Percentiles rank a stretch among this genome's conserved stretches.
Conservation (phyloP, 1,140 invertebrate genomes). For the Galleria mellonella region DNA sequence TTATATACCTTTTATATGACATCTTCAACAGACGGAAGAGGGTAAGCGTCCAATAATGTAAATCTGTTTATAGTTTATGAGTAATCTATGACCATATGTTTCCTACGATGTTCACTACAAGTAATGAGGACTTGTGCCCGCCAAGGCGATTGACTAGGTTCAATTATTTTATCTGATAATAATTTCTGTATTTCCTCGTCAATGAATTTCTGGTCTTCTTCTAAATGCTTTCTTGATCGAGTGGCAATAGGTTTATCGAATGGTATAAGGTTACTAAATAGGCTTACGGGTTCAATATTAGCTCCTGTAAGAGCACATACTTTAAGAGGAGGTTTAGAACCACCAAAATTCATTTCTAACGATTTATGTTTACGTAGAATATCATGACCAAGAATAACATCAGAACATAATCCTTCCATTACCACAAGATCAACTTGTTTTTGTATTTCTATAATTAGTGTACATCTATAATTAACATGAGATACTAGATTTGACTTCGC, state of each 20-base stretch:
- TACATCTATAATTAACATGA: neutral
- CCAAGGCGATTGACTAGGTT: conserved; percentile 20
- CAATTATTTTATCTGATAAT: conserved; percentile 13
- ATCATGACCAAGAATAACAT: conserved; percentile 21
- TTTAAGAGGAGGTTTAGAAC: conserved; percentile 9
- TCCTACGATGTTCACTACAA: conserved; percentile 9
- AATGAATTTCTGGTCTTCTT: conserved; percentile 12
- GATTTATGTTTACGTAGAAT: conserved; percentile 12
- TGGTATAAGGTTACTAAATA: conserved; percentile 13
- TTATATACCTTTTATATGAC: conserved; percentile 2
- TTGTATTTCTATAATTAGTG: conserved; percentile 10
- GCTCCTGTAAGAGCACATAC: conserved; percentile 15
- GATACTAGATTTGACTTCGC: conserved; percentile 4
- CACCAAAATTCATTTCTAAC: conserved; percentile 9
- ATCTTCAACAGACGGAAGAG: conserved; percentile 11
- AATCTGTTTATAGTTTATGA: conserved; percentile 22
- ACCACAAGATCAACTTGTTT: conserved; percentile 11
- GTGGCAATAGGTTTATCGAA: conserved; percentile 13
- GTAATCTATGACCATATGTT: conserved; percentile 24
- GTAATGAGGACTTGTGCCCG: conserved; percentile 21
- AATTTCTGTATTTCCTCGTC: conserved; percentile 14
- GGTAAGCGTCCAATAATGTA: conserved; percentile 15
- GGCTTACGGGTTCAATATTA: conserved; percentile 10
- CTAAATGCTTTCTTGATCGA: conserved; percentile 10
- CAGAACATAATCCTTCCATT: conserved; percentile 18